phyloP scores from a whole-genome alignment of 2,797 vertebrate species.

The Artibeus lituratus region DNA sequence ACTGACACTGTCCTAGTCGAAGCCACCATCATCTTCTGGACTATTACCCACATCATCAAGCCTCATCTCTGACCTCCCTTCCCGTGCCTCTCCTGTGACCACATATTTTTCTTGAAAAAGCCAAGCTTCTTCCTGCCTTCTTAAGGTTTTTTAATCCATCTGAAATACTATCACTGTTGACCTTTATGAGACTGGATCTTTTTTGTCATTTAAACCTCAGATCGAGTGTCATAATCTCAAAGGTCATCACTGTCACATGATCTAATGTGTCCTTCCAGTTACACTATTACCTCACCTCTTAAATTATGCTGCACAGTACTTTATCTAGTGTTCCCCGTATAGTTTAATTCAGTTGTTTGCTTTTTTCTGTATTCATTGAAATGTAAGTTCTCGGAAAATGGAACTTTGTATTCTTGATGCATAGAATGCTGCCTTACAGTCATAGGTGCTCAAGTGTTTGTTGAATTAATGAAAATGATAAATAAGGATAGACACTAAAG shows the following conservation, averaged over 20 bases:
- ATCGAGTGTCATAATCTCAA: background rate
- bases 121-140: background rate
- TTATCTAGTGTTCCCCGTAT: background rate
- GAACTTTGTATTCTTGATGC: background rate
- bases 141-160: background rate
- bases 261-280: background rate
- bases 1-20: background rate
- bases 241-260: background rate
- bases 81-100: background rate
- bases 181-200: background rate
- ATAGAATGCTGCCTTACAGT: background rate
- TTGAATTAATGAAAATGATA: background rate
- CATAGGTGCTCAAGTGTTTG: background rate
- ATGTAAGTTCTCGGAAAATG: background rate
- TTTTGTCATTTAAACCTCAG: background rate
- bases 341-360: background rate
- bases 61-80: background rate
- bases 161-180: background rate
- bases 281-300: background rate
- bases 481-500: background rate
- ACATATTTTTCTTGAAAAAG: background rate
- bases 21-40: background rate
- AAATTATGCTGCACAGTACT: background rate
- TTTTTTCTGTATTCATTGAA: background rate
- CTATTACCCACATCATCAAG: background rate